Evolutionary conservation across 2,888 invertebrate genomes (phyloP).

Genomic region (Parascotia fuliginaria): DNA sequence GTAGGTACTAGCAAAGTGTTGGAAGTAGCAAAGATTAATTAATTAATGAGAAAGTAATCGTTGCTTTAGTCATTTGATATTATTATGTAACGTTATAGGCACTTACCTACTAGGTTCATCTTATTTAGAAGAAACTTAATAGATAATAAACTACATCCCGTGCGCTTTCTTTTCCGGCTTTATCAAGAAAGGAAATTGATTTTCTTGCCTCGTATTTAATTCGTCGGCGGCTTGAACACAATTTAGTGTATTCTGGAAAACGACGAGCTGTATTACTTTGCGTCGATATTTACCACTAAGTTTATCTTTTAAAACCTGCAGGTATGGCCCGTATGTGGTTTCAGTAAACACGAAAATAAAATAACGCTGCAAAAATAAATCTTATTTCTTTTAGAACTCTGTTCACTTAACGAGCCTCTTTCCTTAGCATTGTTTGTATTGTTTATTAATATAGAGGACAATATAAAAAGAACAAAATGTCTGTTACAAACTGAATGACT

Average conservation of each 20-base stretch:
- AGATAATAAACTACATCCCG: neutral
- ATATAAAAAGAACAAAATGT: conserved; percentile 14
- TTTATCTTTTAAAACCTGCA: conserved; percentile 3
- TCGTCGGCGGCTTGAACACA: neutral
- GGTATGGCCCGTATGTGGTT: conserved; percentile 1
- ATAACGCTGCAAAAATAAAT: conserved; percentile 5
- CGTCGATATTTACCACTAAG: conserved; percentile 1
- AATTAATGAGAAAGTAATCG: neutral
- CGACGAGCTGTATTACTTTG: neutral
- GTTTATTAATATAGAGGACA: conserved; percentile 1
- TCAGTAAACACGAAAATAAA: conserved; percentile 3
- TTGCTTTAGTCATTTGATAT: neutral
- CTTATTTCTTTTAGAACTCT: neutral
- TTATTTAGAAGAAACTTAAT: neutral
- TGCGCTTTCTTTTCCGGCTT: neutral
- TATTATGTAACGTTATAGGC: no score
- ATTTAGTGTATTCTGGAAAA: conserved; percentile 6
- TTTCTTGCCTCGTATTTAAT: conserved; percentile 4
- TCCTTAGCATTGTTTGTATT: neutral
- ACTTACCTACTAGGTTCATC: no score
- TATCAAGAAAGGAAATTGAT: conserved; percentile 4
- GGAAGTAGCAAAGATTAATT: no score
- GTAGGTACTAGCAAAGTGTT: neutral
- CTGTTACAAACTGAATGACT: conserved; percentile 25
- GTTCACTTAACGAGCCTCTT: neutral